Evolutionary conservation across 2,888 invertebrate genomes (phyloP).

Genomic region (Fragum whitleyi): DNA sequence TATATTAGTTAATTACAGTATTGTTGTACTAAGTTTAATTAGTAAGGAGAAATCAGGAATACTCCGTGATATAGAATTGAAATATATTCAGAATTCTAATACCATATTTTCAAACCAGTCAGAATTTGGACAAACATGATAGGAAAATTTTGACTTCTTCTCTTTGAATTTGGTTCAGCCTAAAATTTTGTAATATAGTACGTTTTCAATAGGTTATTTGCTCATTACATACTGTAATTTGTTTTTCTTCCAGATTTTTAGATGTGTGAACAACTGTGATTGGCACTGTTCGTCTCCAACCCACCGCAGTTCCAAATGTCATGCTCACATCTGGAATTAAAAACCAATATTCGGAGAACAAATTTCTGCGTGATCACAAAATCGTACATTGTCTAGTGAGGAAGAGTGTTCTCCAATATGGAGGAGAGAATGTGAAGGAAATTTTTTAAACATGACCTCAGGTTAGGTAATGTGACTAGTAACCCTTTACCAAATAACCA

Average conservation of each 20-base stretch:
- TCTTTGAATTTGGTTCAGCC: too few species aligned
- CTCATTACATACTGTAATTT: background rate
- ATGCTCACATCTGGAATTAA: background rate
- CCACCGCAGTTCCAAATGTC: background rate
- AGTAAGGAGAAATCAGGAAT: too few species aligned
- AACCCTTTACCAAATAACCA: background rate
- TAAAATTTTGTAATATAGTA: too few species aligned
- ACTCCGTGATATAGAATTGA: too few species aligned
- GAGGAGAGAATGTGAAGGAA: background rate
- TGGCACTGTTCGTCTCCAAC: background rate
- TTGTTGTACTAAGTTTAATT: too few species aligned
- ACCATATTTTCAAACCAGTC: too few species aligned
- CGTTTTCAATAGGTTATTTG: background rate
- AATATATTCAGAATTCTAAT: too few species aligned
- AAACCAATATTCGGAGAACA: conserved; percentile 6
- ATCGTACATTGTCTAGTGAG: background rate
- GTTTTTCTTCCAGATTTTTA: background rate
- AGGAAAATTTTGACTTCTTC: too few species aligned
- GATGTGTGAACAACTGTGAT: background rate
- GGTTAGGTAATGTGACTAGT: background rate
- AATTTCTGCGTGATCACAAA: background rate
- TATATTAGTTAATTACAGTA: too few species aligned
- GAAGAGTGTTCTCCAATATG: background rate
- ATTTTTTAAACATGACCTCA: background rate
- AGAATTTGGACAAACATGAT: too few species aligned